phyloP scores from a whole-genome alignment of 1,140 invertebrate genomes.

The Ditylenchus dipsaci region DNA sequence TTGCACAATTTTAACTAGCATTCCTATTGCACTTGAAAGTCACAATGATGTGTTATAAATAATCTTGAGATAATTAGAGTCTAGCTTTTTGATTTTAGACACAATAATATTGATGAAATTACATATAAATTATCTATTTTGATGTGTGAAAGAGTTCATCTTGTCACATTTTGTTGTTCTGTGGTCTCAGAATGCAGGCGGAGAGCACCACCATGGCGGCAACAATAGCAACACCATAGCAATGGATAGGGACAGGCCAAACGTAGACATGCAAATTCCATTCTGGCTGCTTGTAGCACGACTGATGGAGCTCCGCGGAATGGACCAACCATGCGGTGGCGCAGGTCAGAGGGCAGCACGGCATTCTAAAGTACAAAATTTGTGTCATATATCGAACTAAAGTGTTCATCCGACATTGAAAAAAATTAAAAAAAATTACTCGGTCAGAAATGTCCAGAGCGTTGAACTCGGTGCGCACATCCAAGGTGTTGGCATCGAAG shows the following conservation, averaged over 20 bases:
- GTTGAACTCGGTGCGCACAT: conserved; percentile 52
- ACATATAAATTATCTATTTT: too few relatives aligned
- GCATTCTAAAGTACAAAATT: conserved; percentile 7
- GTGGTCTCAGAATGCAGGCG: conserved; percentile 35
- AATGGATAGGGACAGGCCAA: conserved; percentile 51
- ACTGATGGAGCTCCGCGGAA: conserved; percentile 8
- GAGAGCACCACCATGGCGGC: conserved; percentile 47
- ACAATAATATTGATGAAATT: too few relatives aligned
- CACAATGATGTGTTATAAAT: too few relatives aligned
- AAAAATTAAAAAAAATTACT: background rate
- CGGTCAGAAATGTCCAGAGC: conserved; percentile 48
- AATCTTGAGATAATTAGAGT: too few relatives aligned
- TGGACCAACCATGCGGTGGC: conserved; percentile 15
- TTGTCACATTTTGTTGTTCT: conserved; percentile 4
- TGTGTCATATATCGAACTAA: too few relatives aligned
- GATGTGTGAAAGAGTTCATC: too few relatives aligned
- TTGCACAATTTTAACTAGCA: too few relatives aligned
- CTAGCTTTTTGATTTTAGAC: too few relatives aligned
- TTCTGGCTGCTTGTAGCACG: conserved; percentile 18
- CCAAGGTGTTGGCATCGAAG: conserved; percentile 46
- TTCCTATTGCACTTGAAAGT: too few relatives aligned
- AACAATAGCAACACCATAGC: conserved; percentile 39
- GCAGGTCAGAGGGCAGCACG: conserved; percentile 34
- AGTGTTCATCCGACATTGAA: background rate
- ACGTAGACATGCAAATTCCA: conserved; percentile 49